Evolutionary conservation across 2,113 vertebrate species (phyloP).

Genomic region (Carlito syrichta): DNA sequence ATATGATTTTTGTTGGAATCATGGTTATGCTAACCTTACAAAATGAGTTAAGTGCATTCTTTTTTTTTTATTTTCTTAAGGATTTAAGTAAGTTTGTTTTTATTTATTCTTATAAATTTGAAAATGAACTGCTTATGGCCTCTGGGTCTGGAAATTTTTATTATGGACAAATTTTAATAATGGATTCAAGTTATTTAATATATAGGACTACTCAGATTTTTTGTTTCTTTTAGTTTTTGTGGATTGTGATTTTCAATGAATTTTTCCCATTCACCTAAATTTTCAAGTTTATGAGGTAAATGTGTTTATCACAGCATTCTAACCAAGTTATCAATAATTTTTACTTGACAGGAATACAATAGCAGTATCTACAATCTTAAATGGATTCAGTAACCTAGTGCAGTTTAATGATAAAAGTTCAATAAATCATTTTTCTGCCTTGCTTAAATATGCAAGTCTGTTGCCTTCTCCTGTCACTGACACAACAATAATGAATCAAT

Average conservation of each 20-base stretch:
- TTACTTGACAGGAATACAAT: slow-evolving; percentile 3
- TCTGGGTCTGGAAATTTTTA: background rate
- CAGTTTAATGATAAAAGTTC: background rate
- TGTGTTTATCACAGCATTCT: background rate
- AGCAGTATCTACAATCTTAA: background rate
- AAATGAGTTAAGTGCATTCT: background rate
- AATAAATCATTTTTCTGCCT: background rate
- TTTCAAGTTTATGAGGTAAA: background rate
- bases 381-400: background rate
- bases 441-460: background rate
- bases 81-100: background rate
- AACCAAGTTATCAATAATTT: background rate
- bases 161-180: background rate
- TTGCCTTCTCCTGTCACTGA: background rate
- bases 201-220: background rate
- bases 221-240: background rate
- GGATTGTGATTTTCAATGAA: background rate
- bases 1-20: background rate
- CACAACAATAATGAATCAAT: background rate
- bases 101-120: slow-evolving; percentile 23
- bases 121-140: background rate
- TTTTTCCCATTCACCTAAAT: background rate
- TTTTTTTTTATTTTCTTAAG: background rate
- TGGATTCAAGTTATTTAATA: background rate
- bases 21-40: background rate